Conservation (phyloP, 2,113 vertebrate species). For the Thryonomys swinderianus region DNA sequence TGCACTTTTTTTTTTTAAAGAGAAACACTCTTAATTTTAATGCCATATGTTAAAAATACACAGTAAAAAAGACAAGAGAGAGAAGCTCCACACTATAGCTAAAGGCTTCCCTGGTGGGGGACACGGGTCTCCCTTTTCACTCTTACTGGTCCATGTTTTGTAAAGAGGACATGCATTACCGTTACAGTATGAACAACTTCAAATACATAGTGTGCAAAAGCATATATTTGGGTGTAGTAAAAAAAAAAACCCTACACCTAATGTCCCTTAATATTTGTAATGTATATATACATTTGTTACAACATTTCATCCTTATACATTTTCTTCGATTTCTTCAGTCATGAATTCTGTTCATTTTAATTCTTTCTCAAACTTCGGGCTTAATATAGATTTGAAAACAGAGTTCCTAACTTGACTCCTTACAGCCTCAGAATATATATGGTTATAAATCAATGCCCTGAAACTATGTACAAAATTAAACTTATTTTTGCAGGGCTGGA, state of each 20-base stretch:
- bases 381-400: neutral
- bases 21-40: neutral
- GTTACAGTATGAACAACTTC: neutral
- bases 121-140: neutral
- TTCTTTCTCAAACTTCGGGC: neutral
- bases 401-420: neutral
- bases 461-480: neutral
- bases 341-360: neutral
- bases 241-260: neutral
- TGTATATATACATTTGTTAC: neutral
- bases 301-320: neutral
- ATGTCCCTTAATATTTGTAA: neutral
- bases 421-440: neutral
- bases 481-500: neutral
- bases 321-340: neutral
- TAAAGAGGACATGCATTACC: neutral
- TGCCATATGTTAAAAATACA: neutral
- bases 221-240: no score
- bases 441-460: neutral
- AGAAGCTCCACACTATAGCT: fast-evolving
- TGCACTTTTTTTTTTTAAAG: neutral
- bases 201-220: neutral
- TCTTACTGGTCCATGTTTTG: neutral
- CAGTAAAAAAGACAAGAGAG: neutral
- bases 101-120: neutral